Evolutionary conservation across 2,888 invertebrate genomes (phyloP), one percentile per base, ranked within the genome.

Genomic region (Drosophila pseudotalamancana): DNA sequence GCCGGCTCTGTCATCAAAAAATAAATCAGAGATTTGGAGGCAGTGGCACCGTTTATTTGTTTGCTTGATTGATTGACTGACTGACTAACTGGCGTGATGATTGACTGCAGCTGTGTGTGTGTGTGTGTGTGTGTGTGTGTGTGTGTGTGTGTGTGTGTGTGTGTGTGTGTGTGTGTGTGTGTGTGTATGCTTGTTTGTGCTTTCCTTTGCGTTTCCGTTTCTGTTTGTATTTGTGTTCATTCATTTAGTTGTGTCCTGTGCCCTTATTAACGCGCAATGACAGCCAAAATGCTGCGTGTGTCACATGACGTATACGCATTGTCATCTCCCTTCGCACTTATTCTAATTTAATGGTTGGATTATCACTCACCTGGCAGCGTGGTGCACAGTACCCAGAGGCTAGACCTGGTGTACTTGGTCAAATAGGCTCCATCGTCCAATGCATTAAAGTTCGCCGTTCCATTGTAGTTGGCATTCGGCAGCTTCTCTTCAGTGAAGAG

Each of bases 401-500:
- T 92, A 19, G 91, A 92, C 80, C 90, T 92, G 11, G 91, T 91
- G 46, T 89, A 90, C 65, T 91, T 91, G 39, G 91, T 91, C 29
- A 91, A 80, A 68, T 89, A 91, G 66, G 89, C 91, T 48, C 91
- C 91, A 70, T 91, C 91, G 65, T 91, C 91, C 53, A 89, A 70
- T 11, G 82, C 88, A 67, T 91, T 90, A 50, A 90, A 91, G 66
- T 91, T 91, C 23, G 90, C 88, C 12, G 96, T 96, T 5, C 96
- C 95, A 90, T 97, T 97, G 91, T 94, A 95, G 48, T 93, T 92
- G 9, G 94, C 94, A 91, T 95, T 96, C 59, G 95, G 94, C 93
- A 97, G 94, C 90, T 95, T 96, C 91, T 97, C 97, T 90, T 96
- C 95, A 3, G 97, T 97, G 78, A 95, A 95, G 19, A 97, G 93